Evolutionary conservation across 2,888 invertebrate species (phyloP).

Genomic region (Zygogramma bicolorata): DNA sequence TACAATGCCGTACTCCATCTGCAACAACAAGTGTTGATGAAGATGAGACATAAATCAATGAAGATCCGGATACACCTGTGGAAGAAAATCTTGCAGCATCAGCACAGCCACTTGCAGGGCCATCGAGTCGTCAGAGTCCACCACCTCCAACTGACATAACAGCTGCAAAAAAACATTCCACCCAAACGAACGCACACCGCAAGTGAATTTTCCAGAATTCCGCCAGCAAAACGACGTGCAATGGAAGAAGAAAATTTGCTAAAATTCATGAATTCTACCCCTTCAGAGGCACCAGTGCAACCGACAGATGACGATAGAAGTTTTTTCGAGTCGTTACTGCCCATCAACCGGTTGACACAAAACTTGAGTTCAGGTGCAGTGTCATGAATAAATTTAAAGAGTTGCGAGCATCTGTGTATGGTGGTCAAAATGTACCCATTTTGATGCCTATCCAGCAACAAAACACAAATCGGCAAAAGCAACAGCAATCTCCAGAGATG

Average conservation of each 20-base stretch:
- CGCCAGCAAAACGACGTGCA: background rate
- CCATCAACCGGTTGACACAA: background rate
- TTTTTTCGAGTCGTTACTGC: background rate
- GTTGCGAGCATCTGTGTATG: background rate
- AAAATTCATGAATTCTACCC: background rate
- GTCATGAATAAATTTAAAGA: background rate
- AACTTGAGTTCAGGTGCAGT: background rate
- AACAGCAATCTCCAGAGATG: background rate
- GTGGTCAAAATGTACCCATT: background rate
- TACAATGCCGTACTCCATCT: background rate
- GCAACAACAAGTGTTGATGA: background rate
- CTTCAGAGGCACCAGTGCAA: background rate
- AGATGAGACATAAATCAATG: background rate
- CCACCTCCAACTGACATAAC: background rate
- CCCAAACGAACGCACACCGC: background rate
- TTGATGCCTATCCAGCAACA: background rate
- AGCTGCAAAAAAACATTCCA: background rate
- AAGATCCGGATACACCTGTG: background rate
- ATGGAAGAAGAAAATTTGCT: background rate
- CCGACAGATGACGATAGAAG: background rate
- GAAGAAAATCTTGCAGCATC: background rate
- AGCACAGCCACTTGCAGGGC: background rate
- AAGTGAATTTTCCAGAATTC: background rate
- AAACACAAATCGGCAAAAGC: slow-evolving; percentile 1
- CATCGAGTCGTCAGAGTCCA: background rate